Conservation (phyloP, 2,888 invertebrate genomes). For the Melanotus villosus region DNA sequence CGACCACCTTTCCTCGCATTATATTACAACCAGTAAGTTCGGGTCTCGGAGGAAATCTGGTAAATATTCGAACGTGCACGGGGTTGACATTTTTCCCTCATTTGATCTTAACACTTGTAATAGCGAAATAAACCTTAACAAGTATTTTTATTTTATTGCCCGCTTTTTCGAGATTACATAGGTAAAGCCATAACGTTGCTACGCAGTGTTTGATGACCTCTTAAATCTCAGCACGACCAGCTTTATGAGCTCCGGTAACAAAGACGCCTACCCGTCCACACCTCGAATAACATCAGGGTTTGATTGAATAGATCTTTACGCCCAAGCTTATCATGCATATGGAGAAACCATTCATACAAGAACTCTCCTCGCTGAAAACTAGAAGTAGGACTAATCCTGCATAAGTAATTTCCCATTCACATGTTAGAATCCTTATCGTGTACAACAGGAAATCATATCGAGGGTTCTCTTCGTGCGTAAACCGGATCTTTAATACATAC, state of each 20-base stretch:
- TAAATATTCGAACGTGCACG: constrained; percentile 11
- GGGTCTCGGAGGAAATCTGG: constrained; percentile 21
- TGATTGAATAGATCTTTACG: constrained; percentile 45
- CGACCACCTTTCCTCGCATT: constrained; percentile 6
- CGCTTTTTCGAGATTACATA: constrained; percentile 43
- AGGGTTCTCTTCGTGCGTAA: constrained; percentile 26
- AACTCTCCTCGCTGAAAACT: constrained; percentile 35
- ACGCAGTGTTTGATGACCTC: constrained; percentile 41
- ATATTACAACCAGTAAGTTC: constrained; percentile 14
- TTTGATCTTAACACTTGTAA: constrained; percentile 12
- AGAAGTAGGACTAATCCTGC: constrained; percentile 44
- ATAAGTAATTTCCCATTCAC: constrained; percentile 45
- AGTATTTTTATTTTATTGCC: constrained; percentile 43
- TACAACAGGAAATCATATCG: constrained; percentile 31
- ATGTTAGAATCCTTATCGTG: constrained; percentile 30
- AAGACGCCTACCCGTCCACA: constrained; percentile 41
- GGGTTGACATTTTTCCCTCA: background rate
- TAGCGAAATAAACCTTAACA: constrained; percentile 27
- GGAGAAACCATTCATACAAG: constrained; percentile 40
- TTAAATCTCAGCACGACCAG: constrained; percentile 44
- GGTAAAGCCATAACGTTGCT: constrained; percentile 13
- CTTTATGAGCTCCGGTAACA: constrained; percentile 42
- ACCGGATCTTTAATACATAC: constrained; percentile 29
- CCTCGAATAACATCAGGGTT: constrained; percentile 41
- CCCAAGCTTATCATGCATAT: constrained; percentile 42